Percentiles rank a stretch among this genome's conserved stretches.
Conservation (phyloP, 2,888 invertebrate genomes). For the Tenodera sinensis region DNA sequence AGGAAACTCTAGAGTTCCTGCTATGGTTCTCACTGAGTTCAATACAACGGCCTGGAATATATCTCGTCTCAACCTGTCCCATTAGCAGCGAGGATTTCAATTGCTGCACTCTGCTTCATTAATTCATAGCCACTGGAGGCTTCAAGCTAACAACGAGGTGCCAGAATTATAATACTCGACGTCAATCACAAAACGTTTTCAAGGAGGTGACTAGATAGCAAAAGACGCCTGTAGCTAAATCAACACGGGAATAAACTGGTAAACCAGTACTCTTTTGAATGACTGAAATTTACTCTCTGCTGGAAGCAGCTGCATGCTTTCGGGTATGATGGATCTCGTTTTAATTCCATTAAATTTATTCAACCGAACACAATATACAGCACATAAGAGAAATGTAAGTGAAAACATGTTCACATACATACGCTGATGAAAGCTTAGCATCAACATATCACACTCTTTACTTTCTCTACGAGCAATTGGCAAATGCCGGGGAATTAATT, state of each 20-base stretch:
- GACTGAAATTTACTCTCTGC: too few relatives aligned
- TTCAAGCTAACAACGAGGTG: background rate
- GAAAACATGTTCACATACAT: too few relatives aligned
- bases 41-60: background rate
- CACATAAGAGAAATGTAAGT: too few relatives aligned
- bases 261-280: background rate
- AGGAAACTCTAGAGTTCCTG: background rate
- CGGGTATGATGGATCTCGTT: too few relatives aligned
- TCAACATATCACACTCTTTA: too few relatives aligned
- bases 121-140: background rate
- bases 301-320: too few relatives aligned
- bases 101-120: background rate
- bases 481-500: too few relatives aligned
- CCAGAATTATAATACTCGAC: background rate
- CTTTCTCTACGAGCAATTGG: too few relatives aligned
- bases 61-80: background rate
- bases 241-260: background rate
- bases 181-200: background rate
- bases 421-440: too few relatives aligned
- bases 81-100: background rate
- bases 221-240: too few relatives aligned
- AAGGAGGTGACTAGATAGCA: background rate
- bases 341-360: too few relatives aligned
- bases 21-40: background rate
- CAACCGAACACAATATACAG: too few relatives aligned